Percentiles rank a stretch among this genome's conserved stretches.
Conservation (phyloP, 2,888 invertebrate species). For the Ophraella communa region DNA sequence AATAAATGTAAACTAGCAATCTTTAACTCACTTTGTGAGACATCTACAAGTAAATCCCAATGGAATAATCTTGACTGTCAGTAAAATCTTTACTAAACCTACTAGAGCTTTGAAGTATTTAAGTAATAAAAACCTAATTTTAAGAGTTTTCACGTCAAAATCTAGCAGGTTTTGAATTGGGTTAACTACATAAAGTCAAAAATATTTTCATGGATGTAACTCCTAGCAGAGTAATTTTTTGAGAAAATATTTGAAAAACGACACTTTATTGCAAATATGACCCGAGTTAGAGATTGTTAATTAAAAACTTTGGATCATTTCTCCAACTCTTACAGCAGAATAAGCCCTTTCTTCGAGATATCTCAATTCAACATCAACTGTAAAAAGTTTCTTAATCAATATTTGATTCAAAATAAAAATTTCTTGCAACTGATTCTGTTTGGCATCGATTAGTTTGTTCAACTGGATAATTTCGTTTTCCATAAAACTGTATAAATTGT, state of each 20-base stretch:
- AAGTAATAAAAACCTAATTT: too few relatives aligned
- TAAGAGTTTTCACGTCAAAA: too few relatives aligned
- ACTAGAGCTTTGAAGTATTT: too few relatives aligned
- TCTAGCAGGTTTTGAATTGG: too few relatives aligned
- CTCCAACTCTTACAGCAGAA: constrained; percentile 36
- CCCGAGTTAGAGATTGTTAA: neutral
- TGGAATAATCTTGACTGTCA: neutral
- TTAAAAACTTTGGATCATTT: neutral
- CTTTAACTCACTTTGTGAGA: neutral
- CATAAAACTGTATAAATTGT: constrained; percentile 28
- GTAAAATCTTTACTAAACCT: too few relatives aligned
- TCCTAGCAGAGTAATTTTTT: too few relatives aligned
- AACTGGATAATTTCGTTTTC: constrained; percentile 32
- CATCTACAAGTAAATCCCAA: neutral
- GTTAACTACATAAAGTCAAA: too few relatives aligned
- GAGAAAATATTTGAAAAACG: too few relatives aligned
- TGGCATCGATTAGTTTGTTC: constrained; percentile 35
- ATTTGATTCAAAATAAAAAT: constrained; percentile 42
- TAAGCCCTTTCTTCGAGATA: constrained; percentile 36
- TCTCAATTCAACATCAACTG: constrained; percentile 35
- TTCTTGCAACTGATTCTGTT: constrained; percentile 40
- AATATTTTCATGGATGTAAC: too few relatives aligned
- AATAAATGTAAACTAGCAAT: too few relatives aligned
- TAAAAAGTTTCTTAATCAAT: constrained; percentile 38
- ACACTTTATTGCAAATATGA: too few relatives aligned